Base-by-base conservation (phyloP, 2,113 vertebrate species). In the Haplochromis burtoni region DNA sequence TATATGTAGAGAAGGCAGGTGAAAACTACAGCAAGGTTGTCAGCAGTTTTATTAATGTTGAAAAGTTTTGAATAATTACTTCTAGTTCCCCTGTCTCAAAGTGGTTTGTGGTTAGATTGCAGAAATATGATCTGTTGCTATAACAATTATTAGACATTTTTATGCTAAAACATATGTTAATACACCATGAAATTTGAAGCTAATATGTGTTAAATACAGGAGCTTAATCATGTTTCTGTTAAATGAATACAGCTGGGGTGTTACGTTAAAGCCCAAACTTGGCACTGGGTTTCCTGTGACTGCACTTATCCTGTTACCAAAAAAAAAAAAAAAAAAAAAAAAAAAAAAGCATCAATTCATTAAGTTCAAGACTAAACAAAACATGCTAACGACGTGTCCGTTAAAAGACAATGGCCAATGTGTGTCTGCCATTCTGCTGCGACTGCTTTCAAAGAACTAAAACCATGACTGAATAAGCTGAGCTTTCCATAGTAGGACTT, bases 281-380 rank as follows among this genome's bases (percentile, higher is more conserved):
- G 66, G 38, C 66, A 40, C 12, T 42, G 35, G 38, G 38, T 40
- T 71, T 42, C 66, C 7, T 71, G 66, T 42, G 38, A 42, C n/a
- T 71, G 66, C 38, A 40, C 3, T 40, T 68, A 40, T 21, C 0
- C 63, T 21, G 35, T 68, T 38, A 40, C 35, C n/a, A n/a, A n/a
- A n/a, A 13, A 10, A n/a, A 13, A 55, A 6, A 4, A 2, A 45
- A 3, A 1, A 12, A 3, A 12, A 8, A 24, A 7, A 4, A 5
- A 47, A 5, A 2, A 29, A n/a, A 0, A 7, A 42, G 5, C 12
- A 42, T 71, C 3, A 71, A 42, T 71, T 71, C 12, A 16, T 24
- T 8, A 24, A 42, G 12, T 24, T 24, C 38, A 24, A 40, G 21
- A 24, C 66, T 71, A 71, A 71, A 68, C 7, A 68, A 68, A 68